Conservation (phyloP, 1,140 invertebrate genomes). For the Bombus terrestris region DNA sequence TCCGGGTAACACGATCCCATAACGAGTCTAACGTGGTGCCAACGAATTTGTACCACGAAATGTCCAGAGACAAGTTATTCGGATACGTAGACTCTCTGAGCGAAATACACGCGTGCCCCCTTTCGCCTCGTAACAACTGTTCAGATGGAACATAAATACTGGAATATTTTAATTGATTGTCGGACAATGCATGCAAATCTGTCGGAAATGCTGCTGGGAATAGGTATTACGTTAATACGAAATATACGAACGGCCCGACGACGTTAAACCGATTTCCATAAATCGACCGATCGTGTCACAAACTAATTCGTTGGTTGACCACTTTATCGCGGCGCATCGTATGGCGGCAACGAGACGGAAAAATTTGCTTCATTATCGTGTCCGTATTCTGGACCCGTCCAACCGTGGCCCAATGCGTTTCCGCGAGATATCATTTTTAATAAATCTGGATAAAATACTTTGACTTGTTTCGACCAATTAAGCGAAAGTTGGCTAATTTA, state of each 20-base stretch:
- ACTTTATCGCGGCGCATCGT: slow-evolving; percentile 43
- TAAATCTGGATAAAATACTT: too few relatives aligned
- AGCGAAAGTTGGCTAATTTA: too few relatives aligned
- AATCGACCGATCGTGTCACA: slow-evolving; percentile 67
- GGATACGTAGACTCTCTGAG: neutral
- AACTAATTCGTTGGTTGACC: slow-evolving; percentile 61
- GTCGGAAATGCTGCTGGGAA: slow-evolving; percentile 36
- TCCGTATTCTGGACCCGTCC: neutral
- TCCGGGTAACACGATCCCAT: slow-evolving; percentile 45
- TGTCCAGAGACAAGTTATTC: slow-evolving; percentile 11
- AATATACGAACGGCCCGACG: slow-evolving; percentile 47
- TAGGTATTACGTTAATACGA: slow-evolving; percentile 73
- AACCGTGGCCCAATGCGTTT: too few relatives aligned
- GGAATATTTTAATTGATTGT: slow-evolving; percentile 64
- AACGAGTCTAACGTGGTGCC: slow-evolving; percentile 7
- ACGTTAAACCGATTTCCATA: slow-evolving; percentile 77
- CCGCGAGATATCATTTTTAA: too few relatives aligned
- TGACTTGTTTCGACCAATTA: too few relatives aligned
- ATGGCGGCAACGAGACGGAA: slow-evolving; percentile 11
- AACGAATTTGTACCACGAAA: slow-evolving; percentile 40
- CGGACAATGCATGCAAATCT: slow-evolving; percentile 72
- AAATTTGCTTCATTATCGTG: slow-evolving; percentile 35
- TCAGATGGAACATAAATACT: slow-evolving; percentile 33
- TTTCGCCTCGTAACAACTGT: slow-evolving; percentile 20
- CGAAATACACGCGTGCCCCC: neutral